Percentiles rank a stretch among this genome's conserved stretches.
Conservation (phyloP, 2,797 vertebrate species). For the Semaprochilodus insignis region DNA sequence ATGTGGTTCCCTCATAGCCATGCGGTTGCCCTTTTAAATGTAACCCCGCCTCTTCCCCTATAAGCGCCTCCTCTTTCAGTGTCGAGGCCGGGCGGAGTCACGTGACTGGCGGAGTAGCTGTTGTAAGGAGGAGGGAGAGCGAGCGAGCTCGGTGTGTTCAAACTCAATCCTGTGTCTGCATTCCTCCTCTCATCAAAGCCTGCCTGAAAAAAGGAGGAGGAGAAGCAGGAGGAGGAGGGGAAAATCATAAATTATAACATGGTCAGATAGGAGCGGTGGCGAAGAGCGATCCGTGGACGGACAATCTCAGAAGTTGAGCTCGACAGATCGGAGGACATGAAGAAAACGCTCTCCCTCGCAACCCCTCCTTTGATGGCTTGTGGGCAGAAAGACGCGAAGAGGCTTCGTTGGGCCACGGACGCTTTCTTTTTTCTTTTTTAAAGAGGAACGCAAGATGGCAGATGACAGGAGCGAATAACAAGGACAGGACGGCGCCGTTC, state of each 20-base stretch:
- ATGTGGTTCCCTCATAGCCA: not conserved
- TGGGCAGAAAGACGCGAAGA: constrained; percentile 66
- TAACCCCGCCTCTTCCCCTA: constrained; percentile 65
- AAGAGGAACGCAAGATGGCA: constrained; percentile 86
- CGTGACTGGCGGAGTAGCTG: constrained; percentile 76
- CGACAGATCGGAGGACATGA: constrained; percentile 43
- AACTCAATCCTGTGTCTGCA: constrained; percentile 78
- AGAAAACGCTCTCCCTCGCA: constrained; percentile 39
- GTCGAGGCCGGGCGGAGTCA: constrained; percentile 80
- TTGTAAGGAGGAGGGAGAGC: constrained; percentile 68
- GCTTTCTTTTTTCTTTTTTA: constrained; percentile 64
- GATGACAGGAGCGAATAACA: constrained; percentile 82
- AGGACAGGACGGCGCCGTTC: constrained; percentile 78
- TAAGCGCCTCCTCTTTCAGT: constrained; percentile 71
- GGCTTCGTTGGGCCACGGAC: constrained; percentile 65
- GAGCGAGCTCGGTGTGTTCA: constrained; percentile 64
- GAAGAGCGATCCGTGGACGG: constrained; percentile 69
- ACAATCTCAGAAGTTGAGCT: constrained; percentile 60
- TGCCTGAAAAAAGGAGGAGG: constrained; percentile 62
- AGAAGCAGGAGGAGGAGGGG: constrained; percentile 65
- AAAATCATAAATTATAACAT: constrained; percentile 72
- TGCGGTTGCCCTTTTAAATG: constrained; percentile 64
- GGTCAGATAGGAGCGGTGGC: constrained; percentile 59
- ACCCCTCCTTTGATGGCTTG: constrained; percentile 65
- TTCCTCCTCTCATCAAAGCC: constrained; percentile 81